Evolutionary conservation across 2,888 invertebrate species (phyloP).

Genomic region (Psylliodes chrysocephalus): DNA sequence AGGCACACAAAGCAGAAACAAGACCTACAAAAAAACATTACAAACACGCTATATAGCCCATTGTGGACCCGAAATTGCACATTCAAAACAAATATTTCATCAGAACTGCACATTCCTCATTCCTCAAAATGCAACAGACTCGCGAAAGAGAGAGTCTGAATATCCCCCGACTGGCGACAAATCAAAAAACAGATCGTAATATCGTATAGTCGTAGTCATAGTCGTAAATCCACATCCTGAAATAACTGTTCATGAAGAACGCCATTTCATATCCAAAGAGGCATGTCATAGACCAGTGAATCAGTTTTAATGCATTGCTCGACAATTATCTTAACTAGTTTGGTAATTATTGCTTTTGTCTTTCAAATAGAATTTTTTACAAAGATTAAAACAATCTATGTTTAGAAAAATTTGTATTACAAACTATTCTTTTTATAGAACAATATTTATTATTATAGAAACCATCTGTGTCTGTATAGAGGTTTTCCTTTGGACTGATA

Average conservation of each 20-base stretch:
- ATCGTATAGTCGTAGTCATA: constrained; percentile 17
- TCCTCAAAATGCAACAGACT: constrained; percentile 21
- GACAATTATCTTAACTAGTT: too few relatives aligned
- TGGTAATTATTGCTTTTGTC: too few relatives aligned
- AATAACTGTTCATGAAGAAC: constrained; percentile 24
- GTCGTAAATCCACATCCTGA: constrained; percentile 27
- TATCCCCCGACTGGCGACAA: constrained; percentile 21
- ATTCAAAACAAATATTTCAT: constrained; percentile 15
- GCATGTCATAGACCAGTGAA: constrained; percentile 17
- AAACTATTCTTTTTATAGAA: too few relatives aligned
- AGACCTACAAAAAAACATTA: neutral
- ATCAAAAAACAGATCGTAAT: constrained; percentile 23
- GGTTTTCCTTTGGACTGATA: too few relatives aligned
- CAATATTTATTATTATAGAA: too few relatives aligned
- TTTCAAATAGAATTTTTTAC: too few relatives aligned
- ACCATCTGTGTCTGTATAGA: too few relatives aligned
- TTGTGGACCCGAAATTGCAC: constrained; percentile 1
- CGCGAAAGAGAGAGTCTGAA: constrained; percentile 5
- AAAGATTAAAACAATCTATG: too few relatives aligned
- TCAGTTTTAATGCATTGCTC: neutral
- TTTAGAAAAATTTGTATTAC: too few relatives aligned
- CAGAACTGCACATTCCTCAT: constrained; percentile 8
- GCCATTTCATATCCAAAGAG: constrained; percentile 1
- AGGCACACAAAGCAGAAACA: neutral
- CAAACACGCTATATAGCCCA: neutral